Conservation (phyloP, 2,113 vertebrate species). For the Gymnarchus niloticus region DNA sequence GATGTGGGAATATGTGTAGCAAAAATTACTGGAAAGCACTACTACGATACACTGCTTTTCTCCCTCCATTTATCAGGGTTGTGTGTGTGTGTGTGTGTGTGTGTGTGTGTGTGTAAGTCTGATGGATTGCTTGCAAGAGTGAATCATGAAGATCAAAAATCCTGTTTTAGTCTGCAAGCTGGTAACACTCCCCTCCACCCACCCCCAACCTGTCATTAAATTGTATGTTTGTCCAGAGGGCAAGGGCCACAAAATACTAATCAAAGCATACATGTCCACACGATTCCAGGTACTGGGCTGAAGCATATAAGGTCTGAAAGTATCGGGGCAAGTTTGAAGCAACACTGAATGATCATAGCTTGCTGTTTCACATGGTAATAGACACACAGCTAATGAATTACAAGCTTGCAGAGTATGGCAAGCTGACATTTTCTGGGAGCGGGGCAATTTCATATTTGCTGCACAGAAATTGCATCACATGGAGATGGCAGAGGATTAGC, state of each 20-base stretch:
- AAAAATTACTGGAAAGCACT: too few species aligned
- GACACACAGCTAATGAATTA: conserved; percentile 89
- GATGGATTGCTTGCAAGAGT: conserved; percentile 77
- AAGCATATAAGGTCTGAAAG: conserved; percentile 76
- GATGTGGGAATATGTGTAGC: too few species aligned
- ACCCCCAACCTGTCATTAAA: conserved; percentile 93
- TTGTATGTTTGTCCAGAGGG: conserved; percentile 98
- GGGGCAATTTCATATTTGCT: conserved; percentile 86
- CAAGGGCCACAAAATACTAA: conserved; percentile 96
- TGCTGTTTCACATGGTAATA: conserved; percentile 88
- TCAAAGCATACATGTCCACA: conserved; percentile 94
- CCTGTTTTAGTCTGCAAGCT: conserved; percentile 88
- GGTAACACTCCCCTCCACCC: conserved; percentile 57
- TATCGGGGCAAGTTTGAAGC: conserved; percentile 73
- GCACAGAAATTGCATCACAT: conserved; percentile 93
- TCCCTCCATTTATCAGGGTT: not conserved
- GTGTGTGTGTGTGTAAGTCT: conserved; percentile 33
- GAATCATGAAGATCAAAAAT: conserved; percentile 90
- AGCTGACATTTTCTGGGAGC: conserved; percentile 80
- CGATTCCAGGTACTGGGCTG: conserved; percentile 81
- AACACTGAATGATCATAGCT: conserved; percentile 80
- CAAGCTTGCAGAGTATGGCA: conserved; percentile 79
- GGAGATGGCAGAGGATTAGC: conserved; percentile 96
- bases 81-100: not conserved
- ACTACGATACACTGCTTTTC: too few species aligned